These are phyloP conservation scores for Mesaphorura yosii DNA, from an alignment of 1,140 invertebrate genomes.

Conservation along the genomic window DNA sequence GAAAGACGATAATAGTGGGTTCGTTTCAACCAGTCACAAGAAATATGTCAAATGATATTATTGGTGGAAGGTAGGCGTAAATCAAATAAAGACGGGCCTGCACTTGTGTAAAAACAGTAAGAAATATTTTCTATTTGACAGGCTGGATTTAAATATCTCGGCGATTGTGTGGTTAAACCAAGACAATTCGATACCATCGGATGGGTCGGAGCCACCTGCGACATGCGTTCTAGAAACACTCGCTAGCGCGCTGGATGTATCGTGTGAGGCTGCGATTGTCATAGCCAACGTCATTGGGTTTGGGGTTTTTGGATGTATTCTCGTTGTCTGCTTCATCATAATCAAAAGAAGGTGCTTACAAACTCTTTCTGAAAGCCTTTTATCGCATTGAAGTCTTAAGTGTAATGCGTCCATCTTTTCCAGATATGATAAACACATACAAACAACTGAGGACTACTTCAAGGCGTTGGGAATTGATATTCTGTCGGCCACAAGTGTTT, in stretches of 20 bases:
- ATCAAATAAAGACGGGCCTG: not conserved
- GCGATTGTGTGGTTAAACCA: constrained; percentile 52
- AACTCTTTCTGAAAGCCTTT: not conserved
- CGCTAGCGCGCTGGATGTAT: constrained; percentile 50
- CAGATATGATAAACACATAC: constrained; percentile 60
- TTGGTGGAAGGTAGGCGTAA: constrained; percentile 15
- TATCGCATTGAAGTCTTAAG: not conserved
- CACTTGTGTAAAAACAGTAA: not conserved
- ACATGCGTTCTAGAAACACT: constrained; percentile 53
- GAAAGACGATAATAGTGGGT: constrained; percentile 46
- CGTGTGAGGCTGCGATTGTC: constrained; percentile 59
- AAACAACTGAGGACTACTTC: constrained; percentile 56
- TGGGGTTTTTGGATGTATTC: constrained; percentile 44
- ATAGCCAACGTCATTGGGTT: constrained; percentile 58
- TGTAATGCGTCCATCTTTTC: not conserved
- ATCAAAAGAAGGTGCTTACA: constrained; percentile 50
- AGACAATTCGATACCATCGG: constrained; percentile 47
- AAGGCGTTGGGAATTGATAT: constrained; percentile 56
- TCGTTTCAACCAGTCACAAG: constrained; percentile 48
- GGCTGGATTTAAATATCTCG: constrained; percentile 39
- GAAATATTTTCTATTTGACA: constrained; percentile 25
- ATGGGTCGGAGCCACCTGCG: constrained; percentile 49
- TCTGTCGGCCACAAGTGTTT: constrained; percentile 39
- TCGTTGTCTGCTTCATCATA: constrained; percentile 51
- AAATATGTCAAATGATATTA: constrained; percentile 13